These are phyloP conservation scores for Trissolcus japonicus DNA, from an alignment of 2,888 invertebrate species.

Conservation along the genomic window DNA sequence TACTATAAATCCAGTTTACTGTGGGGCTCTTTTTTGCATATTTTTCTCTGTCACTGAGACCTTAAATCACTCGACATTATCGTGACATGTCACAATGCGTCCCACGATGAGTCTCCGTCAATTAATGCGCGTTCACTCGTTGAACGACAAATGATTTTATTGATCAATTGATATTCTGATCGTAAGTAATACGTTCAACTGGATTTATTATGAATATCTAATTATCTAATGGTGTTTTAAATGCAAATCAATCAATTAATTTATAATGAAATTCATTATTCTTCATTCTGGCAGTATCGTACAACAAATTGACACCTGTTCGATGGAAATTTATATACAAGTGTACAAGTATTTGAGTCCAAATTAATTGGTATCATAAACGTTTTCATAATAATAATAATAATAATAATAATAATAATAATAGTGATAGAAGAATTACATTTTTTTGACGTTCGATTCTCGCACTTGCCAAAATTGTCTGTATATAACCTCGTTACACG, in stretches of 20 bases:
- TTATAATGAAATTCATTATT: too few species aligned
- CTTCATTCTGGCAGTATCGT: too few species aligned
- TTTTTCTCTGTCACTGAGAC: constrained; percentile 11
- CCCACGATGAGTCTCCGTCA: constrained; percentile 33
- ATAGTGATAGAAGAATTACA: constrained; percentile 42
- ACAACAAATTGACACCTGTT: constrained; percentile 17
- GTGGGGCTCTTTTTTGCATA: constrained; percentile 4
- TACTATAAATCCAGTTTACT: constrained; percentile 1
- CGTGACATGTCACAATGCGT: constrained; percentile 51
- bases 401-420: constrained; percentile 36
- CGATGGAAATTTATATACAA: neutral
- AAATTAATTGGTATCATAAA: too few species aligned
- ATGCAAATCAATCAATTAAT: too few species aligned
- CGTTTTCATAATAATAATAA: too few species aligned
- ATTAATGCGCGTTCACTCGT: constrained; percentile 33
- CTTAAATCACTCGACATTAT: constrained; percentile 40
- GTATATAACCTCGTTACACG: constrained; percentile 61
- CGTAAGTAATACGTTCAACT: constrained; percentile 15
- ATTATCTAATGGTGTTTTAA: too few species aligned
- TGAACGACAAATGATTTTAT: constrained; percentile 45
- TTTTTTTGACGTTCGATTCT: constrained; percentile 52
- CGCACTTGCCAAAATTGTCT: constrained; percentile 65
- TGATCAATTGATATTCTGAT: constrained; percentile 36
- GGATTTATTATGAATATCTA: constrained; percentile 21
- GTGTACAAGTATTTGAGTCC: too few species aligned